Conservation (phyloP, 2,888 invertebrate genomes). For the Argyra leucocephala region DNA sequence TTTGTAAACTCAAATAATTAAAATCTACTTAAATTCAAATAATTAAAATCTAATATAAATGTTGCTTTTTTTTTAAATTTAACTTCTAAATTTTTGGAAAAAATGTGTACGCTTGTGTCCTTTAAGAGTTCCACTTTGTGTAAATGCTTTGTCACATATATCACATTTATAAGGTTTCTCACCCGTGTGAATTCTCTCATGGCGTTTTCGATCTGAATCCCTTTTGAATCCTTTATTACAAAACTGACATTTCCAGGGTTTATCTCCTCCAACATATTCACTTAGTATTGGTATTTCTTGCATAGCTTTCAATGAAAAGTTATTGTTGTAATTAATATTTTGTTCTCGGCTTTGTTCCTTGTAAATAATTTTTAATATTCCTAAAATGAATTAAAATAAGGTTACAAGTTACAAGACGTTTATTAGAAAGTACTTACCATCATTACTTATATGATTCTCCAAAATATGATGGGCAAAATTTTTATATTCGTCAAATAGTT, state of each 20-base stretch:
- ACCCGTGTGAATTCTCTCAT: conserved; percentile 1
- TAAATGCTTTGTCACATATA: neutral
- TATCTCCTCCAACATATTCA: neutral
- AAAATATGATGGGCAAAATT: neutral
- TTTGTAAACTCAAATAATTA: too few species aligned
- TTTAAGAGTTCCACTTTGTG: conserved; percentile 2
- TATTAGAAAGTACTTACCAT: too few species aligned
- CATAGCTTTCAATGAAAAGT: neutral
- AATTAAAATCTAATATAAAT: too few species aligned
- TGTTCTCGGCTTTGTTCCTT: neutral
- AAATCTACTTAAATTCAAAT: too few species aligned
- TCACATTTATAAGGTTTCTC: conserved; percentile 3
- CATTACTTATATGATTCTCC: neutral
- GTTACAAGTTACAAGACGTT: neutral
- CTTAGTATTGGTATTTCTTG: neutral
- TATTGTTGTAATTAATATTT: neutral
- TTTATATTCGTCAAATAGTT: neutral
- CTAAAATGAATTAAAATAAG: neutral
- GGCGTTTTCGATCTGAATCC: neutral
- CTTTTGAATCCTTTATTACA: neutral
- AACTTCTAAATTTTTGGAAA: neutral
- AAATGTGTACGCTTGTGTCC: neutral
- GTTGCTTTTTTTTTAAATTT: too few species aligned
- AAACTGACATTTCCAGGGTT: neutral
- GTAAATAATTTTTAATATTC: neutral